Evolutionary conservation across 1,140 invertebrate species (phyloP).

Genomic region (Drosophila kikkawai): DNA sequence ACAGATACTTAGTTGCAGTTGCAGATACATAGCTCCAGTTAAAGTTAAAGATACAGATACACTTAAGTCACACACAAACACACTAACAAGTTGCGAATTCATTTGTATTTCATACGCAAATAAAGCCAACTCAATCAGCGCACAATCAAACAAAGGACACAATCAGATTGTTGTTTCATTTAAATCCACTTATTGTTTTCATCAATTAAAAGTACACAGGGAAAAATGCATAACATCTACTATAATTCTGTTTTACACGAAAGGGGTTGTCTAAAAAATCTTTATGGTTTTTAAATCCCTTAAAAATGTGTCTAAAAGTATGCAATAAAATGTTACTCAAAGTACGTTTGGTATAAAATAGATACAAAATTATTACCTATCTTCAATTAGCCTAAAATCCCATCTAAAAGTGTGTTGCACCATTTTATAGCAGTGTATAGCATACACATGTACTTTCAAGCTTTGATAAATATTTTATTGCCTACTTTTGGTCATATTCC

Average conservation of each 20-base stretch:
- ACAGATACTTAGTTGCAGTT: slow-evolving; percentile 44
- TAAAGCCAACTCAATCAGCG: slow-evolving; percentile 70
- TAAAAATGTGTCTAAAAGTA: neutral
- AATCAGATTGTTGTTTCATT: slow-evolving; percentile 60
- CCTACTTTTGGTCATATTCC: too few relatives aligned
- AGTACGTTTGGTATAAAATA: neutral
- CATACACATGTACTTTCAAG: too few relatives aligned
- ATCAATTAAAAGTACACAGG: slow-evolving; percentile 21
- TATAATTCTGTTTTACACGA: too few relatives aligned
- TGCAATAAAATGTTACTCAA: neutral
- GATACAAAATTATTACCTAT: too few relatives aligned
- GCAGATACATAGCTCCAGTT: slow-evolving; percentile 15
- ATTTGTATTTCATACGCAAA: slow-evolving; percentile 57
- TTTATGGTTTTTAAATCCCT: neutral
- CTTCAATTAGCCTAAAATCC: neutral
- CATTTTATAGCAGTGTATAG: neutral
- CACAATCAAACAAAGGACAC: slow-evolving; percentile 44
- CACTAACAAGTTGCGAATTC: slow-evolving; percentile 41
- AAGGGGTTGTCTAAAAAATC: too few relatives aligned
- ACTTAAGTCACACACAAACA: slow-evolving; percentile 41
- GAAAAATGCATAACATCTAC: neutral
- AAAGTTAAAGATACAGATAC: slow-evolving; percentile 20
- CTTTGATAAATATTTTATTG: neutral
- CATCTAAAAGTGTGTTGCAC: neutral
- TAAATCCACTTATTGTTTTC: slow-evolving; percentile 25